Percentiles rank a stretch among this genome's conserved stretches.
phyloP scores from a whole-genome alignment of 2,113 vertebrate species.

The Aviceda subcristata region DNA sequence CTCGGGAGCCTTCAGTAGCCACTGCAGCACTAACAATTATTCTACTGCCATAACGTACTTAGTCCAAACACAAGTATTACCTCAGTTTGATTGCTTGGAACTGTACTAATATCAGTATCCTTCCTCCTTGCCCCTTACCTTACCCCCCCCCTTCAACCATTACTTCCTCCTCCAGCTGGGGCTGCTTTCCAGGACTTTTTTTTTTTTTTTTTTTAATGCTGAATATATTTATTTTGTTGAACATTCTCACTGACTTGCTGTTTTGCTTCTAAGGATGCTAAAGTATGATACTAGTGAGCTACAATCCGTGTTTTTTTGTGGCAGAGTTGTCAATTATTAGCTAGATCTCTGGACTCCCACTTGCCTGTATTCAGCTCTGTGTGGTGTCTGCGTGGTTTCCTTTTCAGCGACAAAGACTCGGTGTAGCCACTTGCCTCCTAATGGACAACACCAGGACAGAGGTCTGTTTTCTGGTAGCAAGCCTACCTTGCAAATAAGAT shows the following conservation, averaged over 20 bases:
- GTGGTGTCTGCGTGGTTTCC: rapidly evolving
- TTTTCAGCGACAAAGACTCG: not conserved
- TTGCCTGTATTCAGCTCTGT: rapidly evolving
- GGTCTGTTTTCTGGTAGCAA: not conserved
- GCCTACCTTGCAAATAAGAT: not conserved
- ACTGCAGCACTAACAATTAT: rapidly evolving
- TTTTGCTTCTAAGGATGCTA: not conserved
- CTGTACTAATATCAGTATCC: too few species aligned
- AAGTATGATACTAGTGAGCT: not conserved
- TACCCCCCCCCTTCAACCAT: not conserved
- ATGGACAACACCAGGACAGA: not conserved
- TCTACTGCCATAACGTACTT: not conserved
- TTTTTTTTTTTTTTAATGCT: not conserved
- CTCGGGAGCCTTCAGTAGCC: not conserved
- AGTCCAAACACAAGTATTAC: not conserved
- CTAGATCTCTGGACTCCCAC: rapidly evolving
- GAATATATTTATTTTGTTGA: not conserved
- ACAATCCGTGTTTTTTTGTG: not conserved
- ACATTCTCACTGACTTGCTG: not conserved
- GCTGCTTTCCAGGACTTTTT: not conserved
- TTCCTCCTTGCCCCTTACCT: not conserved
- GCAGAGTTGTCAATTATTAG: too few species aligned
- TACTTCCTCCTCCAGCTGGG: not conserved
- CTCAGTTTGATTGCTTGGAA: not conserved
- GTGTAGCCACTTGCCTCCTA: not conserved